phyloP scores from a whole-genome alignment of 2,113 vertebrate species.

The Corythornis madagascariensis region DNA sequence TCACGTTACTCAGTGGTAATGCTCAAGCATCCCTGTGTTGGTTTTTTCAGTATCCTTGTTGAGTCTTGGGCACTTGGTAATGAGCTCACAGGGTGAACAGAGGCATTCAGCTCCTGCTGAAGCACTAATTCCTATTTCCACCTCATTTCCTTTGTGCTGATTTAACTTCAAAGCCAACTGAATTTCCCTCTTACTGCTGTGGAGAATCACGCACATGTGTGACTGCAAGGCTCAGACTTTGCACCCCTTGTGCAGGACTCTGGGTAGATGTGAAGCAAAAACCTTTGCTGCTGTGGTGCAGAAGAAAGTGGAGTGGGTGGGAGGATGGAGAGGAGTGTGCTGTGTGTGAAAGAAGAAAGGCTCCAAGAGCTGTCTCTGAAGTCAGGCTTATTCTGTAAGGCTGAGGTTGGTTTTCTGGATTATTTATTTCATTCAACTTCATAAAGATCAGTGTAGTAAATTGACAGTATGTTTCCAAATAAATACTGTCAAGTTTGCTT shows the following conservation, averaged over 20 bases:
- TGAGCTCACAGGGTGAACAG: background rate
- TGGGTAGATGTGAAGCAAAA: background rate
- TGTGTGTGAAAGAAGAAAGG: background rate
- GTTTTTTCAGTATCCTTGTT: background rate
- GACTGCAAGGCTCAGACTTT: background rate
- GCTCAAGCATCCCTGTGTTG: background rate
- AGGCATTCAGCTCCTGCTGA: background rate
- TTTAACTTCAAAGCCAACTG: background rate
- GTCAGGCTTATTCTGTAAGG: rapidly evolving
- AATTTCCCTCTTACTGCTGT: background rate
- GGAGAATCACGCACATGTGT: background rate
- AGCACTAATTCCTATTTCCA: background rate
- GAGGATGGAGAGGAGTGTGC: background rate
- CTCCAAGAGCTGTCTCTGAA: background rate
- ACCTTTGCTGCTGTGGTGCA: background rate
- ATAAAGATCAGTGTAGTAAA: background rate
- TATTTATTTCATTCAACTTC: background rate
- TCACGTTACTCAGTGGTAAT: rapidly evolving
- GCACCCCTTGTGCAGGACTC: background rate
- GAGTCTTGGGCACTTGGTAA: background rate
- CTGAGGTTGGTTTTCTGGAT: rapidly evolving
- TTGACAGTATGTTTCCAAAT: background rate
- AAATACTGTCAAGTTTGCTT: background rate
- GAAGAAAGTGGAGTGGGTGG: background rate
- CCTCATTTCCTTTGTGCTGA: background rate